A percentile compares a stretch with the other conserved stretches of the same genome.
phyloP scores from a whole-genome alignment of 2,113 vertebrate species.

The Apodemus sylvaticus region DNA sequence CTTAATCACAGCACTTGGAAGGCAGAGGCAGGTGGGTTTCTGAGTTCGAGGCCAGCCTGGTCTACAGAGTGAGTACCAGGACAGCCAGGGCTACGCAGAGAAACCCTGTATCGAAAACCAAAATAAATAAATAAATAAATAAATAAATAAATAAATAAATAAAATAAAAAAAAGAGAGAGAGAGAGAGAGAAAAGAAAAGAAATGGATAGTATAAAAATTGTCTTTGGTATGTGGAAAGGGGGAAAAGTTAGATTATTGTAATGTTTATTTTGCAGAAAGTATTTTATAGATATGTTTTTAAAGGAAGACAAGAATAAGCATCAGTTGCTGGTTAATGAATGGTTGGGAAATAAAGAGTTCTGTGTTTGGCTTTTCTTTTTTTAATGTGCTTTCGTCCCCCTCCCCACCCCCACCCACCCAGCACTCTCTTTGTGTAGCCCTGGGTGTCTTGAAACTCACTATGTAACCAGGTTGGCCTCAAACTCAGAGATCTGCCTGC shows the following conservation, averaged over 20 bases:
- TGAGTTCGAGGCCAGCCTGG: no score
- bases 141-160: no score
- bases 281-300: constrained; percentile 28
- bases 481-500: neutral
- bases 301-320: neutral
- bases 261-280: constrained; percentile 9
- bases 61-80: no score
- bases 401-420: no score
- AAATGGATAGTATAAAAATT: no score
- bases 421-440: neutral
- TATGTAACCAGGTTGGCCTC: neutral
- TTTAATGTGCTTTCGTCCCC: neutral
- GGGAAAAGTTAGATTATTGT: neutral
- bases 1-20: no score
- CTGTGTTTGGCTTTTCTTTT: neutral
- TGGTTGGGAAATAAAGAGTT: neutral
- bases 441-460: neutral
- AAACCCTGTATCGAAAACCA: no score
- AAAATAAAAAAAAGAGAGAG: no score
- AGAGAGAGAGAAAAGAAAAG: no score
- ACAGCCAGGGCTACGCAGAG: no score
- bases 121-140: no score
- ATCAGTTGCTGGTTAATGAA: neutral
- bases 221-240: neutral
- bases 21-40: no score